These are phyloP conservation scores for Etheostoma cragini DNA, from an alignment of 2,113 vertebrate genomes.

Conservation along the genomic window DNA sequence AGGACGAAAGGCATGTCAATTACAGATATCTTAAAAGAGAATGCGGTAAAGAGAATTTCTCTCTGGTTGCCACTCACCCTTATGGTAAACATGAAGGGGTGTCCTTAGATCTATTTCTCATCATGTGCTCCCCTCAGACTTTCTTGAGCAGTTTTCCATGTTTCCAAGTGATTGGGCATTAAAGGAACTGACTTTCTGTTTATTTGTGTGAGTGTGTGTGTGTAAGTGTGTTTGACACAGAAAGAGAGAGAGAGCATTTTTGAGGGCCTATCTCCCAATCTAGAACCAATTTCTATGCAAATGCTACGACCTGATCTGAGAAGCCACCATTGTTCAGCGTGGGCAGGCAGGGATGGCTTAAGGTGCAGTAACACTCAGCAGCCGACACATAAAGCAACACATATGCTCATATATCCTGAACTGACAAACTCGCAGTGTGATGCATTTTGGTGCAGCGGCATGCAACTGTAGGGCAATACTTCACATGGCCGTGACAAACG, in stretches of 20 bases:
- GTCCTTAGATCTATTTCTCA: slow-evolving; percentile 58
- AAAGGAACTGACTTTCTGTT: slow-evolving; percentile 45
- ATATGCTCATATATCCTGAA: slow-evolving; percentile 37
- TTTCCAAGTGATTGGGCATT: slow-evolving; percentile 62
- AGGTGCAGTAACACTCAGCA: slow-evolving; percentile 26
- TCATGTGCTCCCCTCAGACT: slow-evolving; percentile 51
- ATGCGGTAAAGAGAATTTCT: slow-evolving; percentile 16
- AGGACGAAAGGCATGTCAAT: slow-evolving; percentile 36
- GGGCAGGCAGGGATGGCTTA: slow-evolving; percentile 30
- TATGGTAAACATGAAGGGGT: slow-evolving; percentile 62
- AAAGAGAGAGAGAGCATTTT: slow-evolving; percentile 27
- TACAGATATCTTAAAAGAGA: slow-evolving; percentile 34
- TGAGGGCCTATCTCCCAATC: slow-evolving; percentile 59
- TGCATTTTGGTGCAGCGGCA: slow-evolving; percentile 36
- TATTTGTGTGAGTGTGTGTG: slow-evolving; percentile 26
- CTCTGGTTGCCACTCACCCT: slow-evolving; percentile 6
- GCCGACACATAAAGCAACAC: slow-evolving; percentile 2
- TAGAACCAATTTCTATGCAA: slow-evolving; percentile 81
- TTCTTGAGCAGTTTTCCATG: slow-evolving; percentile 56
- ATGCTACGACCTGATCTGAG: slow-evolving; percentile 64
- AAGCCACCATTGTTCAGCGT: slow-evolving; percentile 46
- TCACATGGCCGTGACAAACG: slow-evolving; percentile 57
- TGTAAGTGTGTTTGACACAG: slow-evolving; percentile 16
- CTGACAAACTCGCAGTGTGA: slow-evolving; percentile 45
- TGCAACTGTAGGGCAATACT: slow-evolving; percentile 16